Base-by-base conservation (phyloP, 2,888 invertebrate species). In the Amorpha juglandis region DNA sequence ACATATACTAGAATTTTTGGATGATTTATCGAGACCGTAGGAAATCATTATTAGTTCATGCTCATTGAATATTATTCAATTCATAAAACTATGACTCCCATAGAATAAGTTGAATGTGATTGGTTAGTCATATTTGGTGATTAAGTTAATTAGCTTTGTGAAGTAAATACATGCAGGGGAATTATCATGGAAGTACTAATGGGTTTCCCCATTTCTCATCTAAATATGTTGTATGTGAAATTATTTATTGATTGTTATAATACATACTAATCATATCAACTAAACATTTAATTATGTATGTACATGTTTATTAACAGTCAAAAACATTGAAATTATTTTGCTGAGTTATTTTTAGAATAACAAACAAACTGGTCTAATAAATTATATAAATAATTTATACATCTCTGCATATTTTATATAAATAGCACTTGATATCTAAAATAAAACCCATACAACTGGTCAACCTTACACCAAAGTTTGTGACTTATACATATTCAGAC, bases 401-500 rank as follows among this genome's bases (percentile, higher is more conserved):
- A 58, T 21, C 19, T 42, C 42, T 58, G 58, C 42, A 58, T 58
- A 42, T 58, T 19, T 58, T 19, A 38, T 19, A 58, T 58, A 42
- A 42, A 42, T 58, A 58, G 58, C 42, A 58, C 16, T 58, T 21
- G 19, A 58, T 38, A 42, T 58, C 38, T 42, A 42, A 38, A 42
- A 58, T 58, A 38, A 33, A 71, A 67, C 69, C 38, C 9, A 9
- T 7, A 9, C 70, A 74, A 74, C 66, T 58, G 58, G 58, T 58
- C 58, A 58, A 58, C 58, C 58, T 58, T 19, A 58, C 19, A 58
- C 73, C 76, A 72, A 72, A 73, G 73, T 71, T 72, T 72, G 71
- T 79, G 75, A 78, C 71, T 73, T 70, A 72, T 72, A 64, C 70
- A 38, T 19, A 58, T 38, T 42, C 42, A 58, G 58, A 42, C 69